Percentiles rank a stretch among this genome's conserved stretches.
These are phyloP conservation scores for Egretta garzetta DNA, from an alignment of 2,113 vertebrate species.

Conservation along the genomic window DNA sequence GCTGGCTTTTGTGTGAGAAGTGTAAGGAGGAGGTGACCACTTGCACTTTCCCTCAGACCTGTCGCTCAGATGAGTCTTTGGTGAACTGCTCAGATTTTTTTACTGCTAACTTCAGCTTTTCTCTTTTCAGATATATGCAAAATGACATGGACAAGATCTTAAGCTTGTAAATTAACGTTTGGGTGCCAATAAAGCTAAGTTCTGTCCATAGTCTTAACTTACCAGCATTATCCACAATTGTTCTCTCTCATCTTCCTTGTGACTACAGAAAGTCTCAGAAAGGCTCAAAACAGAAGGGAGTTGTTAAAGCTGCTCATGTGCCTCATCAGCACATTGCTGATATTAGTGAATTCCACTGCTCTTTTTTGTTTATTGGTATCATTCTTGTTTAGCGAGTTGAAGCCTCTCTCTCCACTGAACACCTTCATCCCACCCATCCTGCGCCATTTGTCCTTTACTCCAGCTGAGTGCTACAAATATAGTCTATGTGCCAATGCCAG, in stretches of 20 bases:
- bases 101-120: background rate
- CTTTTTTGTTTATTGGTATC: background rate
- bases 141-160: background rate
- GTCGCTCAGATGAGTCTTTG: background rate
- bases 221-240: background rate
- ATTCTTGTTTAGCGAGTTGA: background rate
- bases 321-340: background rate
- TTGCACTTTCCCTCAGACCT: background rate
- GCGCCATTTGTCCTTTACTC: background rate
- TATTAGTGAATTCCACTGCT: background rate
- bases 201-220: background rate
- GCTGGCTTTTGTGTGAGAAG: background rate
- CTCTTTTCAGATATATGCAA: background rate
- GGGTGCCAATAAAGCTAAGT: background rate
- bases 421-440: background rate
- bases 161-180: background rate
- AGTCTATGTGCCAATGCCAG: background rate
- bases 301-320: background rate
- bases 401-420: background rate
- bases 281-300: background rate
- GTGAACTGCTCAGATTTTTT: background rate
- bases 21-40: accelerated
- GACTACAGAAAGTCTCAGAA: background rate
- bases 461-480: background rate
- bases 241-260: background rate